Percentiles rank a stretch among this genome's conserved stretches.
phyloP scores from a whole-genome alignment of 2,113 vertebrate species.

The Brachyhypopomus occidentalis region DNA sequence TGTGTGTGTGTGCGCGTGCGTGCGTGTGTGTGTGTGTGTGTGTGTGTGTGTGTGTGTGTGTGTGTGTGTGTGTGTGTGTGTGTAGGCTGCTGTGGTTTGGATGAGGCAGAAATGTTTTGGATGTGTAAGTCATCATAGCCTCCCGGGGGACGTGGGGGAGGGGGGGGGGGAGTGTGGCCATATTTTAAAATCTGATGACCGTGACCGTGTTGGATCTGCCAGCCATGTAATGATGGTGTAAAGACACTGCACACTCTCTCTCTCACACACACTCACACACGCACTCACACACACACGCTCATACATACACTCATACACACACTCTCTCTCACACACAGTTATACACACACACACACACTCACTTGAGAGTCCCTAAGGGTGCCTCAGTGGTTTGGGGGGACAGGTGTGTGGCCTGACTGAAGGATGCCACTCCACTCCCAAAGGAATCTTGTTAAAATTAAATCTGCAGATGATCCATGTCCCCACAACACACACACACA shows the following conservation, averaged over 20 bases:
- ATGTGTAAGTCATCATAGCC: not conserved
- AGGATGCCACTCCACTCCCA: not conserved
- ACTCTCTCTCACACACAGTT: not conserved
- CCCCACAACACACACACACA: too few species aligned
- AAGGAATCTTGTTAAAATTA: constrained; percentile 4
- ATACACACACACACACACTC: not conserved
- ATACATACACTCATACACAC: not conserved
- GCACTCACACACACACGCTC: too few species aligned
- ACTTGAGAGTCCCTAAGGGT: constrained; percentile 19
- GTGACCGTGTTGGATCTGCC: not conserved
- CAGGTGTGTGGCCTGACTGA: constrained; percentile 21
- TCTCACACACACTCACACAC: too few species aligned
- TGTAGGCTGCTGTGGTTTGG: not conserved
- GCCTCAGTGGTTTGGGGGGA: not conserved
- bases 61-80: not conserved
- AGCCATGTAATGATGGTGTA: not conserved
- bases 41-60: not conserved
- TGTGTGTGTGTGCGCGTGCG: not conserved
- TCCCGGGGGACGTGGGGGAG: not conserved
- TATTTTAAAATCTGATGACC: constrained; percentile 25
- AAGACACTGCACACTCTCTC: not conserved
- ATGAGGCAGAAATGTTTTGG: not conserved
- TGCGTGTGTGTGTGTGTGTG: not conserved
- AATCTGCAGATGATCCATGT: not conserved
- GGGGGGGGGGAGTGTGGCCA: not conserved